These are phyloP conservation scores for Drosophila anomalata DNA, from an alignment of 2,888 invertebrate species.

Conservation along the genomic window DNA sequence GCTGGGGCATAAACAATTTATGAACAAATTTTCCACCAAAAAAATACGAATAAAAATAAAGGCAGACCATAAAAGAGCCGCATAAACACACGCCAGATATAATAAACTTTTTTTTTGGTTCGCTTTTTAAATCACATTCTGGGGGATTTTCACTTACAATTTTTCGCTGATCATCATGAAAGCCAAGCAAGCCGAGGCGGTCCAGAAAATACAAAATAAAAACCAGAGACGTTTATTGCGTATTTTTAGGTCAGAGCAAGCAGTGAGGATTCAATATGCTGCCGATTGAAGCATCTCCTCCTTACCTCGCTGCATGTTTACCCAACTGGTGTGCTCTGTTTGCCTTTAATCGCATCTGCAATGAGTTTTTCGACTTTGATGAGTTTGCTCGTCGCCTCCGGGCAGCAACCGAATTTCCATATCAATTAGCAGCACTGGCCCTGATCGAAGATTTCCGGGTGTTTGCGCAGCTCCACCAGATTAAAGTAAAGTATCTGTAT, in stretches of 20 bases:
- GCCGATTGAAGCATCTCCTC: conserved; percentile 11
- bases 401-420: conserved; percentile 40
- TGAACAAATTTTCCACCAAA: conserved; percentile 6
- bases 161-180: conserved; percentile 24
- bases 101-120: not conserved
- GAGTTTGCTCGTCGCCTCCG: conserved; percentile 33
- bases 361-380: conserved; percentile 50
- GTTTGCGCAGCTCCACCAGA: conserved; percentile 30
- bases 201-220: conserved; percentile 20
- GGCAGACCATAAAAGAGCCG: conserved; percentile 11
- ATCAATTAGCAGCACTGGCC: conserved; percentile 47
- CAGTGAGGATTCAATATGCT: conserved; percentile 27
- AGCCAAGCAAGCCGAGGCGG: conserved; percentile 1
- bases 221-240: conserved; percentile 32
- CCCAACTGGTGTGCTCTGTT: conserved; percentile 39
- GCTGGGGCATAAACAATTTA: conserved; percentile 34
- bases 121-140: conserved; percentile 15
- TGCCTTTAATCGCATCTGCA: conserved; percentile 58
- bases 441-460: conserved; percentile 42
- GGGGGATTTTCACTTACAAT: conserved; percentile 31
- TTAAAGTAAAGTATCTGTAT: conserved; percentile 6
- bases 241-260: conserved; percentile 47
- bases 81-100: conserved; percentile 18
- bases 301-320: conserved; percentile 72
- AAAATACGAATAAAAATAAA: conserved; percentile 3